Evolutionary conservation across 2,797 vertebrate genomes (phyloP), one percentile per base, ranked within the genome.

Genomic region (Cirrhinus mrigala): DNA sequence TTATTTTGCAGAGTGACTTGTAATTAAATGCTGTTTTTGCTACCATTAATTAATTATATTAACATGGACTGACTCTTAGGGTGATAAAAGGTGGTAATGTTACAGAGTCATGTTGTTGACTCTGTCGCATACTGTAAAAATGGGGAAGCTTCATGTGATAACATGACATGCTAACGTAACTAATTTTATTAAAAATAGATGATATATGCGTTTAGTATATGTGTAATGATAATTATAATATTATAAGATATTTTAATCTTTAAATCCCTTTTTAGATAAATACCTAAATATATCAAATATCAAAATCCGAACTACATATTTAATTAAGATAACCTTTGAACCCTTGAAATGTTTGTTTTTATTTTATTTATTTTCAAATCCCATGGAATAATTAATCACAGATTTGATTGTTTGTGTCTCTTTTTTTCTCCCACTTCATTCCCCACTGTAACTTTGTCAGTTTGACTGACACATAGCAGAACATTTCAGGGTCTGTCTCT

Each of bases 401-500:
- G 14, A 75, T 85, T 44, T 58, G 27, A 58, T 79, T 52, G 9
- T 33, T 50, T 69, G 18, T n/a, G 50, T 12, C 2, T 1, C 0
- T 20, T n/a, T 27, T n/a, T 70, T 75, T 79, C 50, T 18, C 11
- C 11, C 10, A 44, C 71, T 81, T 48, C n/a, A 71, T 82, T 85
- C 88, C 79, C 78, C 70, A 56, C 70, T 68, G 92, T 92, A 90
- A 90, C 88, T 71, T 89, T 94, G 94, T 94, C 92, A 94, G 92
- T 90, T 92, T 95, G 95, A 96, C 91, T 96, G 95, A 93, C 95
- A 94, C 89, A 91, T 95, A 93, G 94, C 94, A 95, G 94, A 94
- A 94, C 92, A 94, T 95, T 95, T 94, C 92, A 93, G 93, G 94
- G 91, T 95, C 92, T 92, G 93, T 94, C 94, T 95, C 93, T 91